These are phyloP conservation scores for Sarcophilus harrisii DNA, from an alignment of 2,797 vertebrate species.

Conservation along the genomic window DNA sequence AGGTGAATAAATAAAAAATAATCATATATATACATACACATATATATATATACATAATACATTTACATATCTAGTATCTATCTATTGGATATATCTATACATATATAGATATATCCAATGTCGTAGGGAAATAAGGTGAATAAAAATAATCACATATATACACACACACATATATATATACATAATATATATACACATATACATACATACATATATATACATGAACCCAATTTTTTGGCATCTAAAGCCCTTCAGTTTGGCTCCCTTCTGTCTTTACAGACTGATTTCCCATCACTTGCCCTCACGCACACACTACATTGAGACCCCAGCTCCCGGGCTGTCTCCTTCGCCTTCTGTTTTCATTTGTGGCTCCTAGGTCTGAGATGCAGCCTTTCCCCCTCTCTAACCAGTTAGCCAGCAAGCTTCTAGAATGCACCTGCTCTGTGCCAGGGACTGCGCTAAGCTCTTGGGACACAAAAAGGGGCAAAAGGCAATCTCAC, in stretches of 20 bases:
- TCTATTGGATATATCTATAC: too few relatives aligned
- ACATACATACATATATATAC: too few relatives aligned
- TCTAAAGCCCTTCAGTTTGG: background rate
- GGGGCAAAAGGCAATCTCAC: background rate
- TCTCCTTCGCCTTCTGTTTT: background rate
- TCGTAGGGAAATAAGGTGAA: too few relatives aligned
- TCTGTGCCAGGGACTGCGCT: background rate
- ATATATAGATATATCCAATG: too few relatives aligned
- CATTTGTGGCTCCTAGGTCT: too few relatives aligned
- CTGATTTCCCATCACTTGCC: background rate
- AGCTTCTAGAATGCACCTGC: background rate
- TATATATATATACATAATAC: too few relatives aligned
- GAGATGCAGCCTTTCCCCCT: background rate
- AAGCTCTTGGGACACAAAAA: background rate
- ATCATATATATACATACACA: background rate
- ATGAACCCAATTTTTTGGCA: background rate
- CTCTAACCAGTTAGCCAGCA: too few relatives aligned
- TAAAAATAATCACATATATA: too few relatives aligned
- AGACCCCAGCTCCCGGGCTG: background rate
- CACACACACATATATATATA: too few relatives aligned
- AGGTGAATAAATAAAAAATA: background rate
- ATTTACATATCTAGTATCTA: too few relatives aligned
- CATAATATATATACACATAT: too few relatives aligned
- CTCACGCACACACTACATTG: background rate
- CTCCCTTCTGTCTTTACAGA: background rate